Evolutionary conservation across 1,140 invertebrate species (phyloP), one percentile per base, ranked within the genome.

Genomic region (Orchestia grillus): DNA sequence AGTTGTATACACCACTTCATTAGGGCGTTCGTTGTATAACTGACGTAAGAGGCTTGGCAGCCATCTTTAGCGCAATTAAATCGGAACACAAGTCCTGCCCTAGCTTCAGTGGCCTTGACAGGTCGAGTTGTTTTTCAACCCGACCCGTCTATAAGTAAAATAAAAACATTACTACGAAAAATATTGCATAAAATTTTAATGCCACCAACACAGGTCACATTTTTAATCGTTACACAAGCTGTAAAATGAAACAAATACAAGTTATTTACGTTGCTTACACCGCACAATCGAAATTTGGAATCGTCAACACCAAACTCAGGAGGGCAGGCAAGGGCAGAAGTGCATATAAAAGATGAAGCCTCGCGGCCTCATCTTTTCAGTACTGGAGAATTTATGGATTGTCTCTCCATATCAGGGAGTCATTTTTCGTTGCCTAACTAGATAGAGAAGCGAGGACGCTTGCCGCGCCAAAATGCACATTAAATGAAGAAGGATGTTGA

Each of bases 391-490:
- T 94, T 94, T 94, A 94, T 94, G 92, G 92, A n/a, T 44, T 45
- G 92, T 94, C 92, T 44, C 92, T 47, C 44, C 92, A 45, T 94
- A 94, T 94, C 92, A 94, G 43, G 44, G 43, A 94, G 43, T 94
- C 92, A 94, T 94, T 94, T 94, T 94, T 94, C 92, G 92, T 94
- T 45, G 44, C 92, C 92, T 94, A 94, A 94, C 92, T 44, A 94
- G 92, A 94, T 94, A 94, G 44, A 47, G 92, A 94, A 94, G 43
- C 40, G 44, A 11, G 44, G 92, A 44, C 92, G 92, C 92, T 45
- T 94, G 88, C 88, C 28, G 43, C 88, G 88, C 41, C 88, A 90
- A 90, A 90, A 90, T 36, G 88, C 43, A 41, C 88, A 90, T 90
- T 44, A 94, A 47, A 94, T 94, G 92, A 94, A 94, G 92, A 94